Conservation (phyloP, 2,113 vertebrate species). For the Paraplagusia blochii region DNA sequence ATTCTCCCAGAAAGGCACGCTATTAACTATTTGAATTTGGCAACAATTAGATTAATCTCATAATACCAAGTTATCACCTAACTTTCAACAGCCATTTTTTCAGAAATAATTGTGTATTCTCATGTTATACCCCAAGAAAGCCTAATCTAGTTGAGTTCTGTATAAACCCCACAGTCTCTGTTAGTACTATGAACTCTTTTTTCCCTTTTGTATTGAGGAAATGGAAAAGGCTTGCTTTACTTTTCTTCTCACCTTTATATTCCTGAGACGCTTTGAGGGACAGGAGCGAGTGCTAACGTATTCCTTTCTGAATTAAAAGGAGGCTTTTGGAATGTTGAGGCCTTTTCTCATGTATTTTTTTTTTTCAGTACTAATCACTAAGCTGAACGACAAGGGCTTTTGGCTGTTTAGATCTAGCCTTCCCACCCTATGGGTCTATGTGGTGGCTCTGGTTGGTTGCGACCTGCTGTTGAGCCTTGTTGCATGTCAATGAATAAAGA, state of each 20-base stretch:
- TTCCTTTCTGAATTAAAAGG: slow-evolving; percentile 38
- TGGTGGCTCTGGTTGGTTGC: slow-evolving; percentile 66
- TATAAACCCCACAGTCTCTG: no score
- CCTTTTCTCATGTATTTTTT: slow-evolving; percentile 45
- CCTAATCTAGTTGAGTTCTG: no score
- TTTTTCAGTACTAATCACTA: slow-evolving; percentile 31
- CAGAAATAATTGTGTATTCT: no score
- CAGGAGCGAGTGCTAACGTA: slow-evolving; percentile 28
- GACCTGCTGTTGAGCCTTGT: slow-evolving; percentile 18
- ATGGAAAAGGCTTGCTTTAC: slow-evolving; percentile 10
- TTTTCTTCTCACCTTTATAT: slow-evolving; percentile 30
- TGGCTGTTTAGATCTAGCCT: slow-evolving; percentile 9
- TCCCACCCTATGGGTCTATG: slow-evolving; percentile 37
- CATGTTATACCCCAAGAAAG: no score
- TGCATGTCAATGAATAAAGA: slow-evolving; percentile 71
- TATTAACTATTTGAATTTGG: no score
- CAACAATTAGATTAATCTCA: no score
- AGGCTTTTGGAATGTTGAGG: slow-evolving; percentile 22
- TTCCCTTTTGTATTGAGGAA: background rate
- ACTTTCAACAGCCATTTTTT: no score
- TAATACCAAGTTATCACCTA: no score
- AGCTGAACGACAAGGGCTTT: slow-evolving; percentile 5
- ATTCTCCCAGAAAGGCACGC: no score
- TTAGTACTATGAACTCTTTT: no score
- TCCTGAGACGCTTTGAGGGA: slow-evolving; percentile 17